Evolutionary conservation across 2,113 vertebrate species (phyloP).

Genomic region (Leptosomus discolor): DNA sequence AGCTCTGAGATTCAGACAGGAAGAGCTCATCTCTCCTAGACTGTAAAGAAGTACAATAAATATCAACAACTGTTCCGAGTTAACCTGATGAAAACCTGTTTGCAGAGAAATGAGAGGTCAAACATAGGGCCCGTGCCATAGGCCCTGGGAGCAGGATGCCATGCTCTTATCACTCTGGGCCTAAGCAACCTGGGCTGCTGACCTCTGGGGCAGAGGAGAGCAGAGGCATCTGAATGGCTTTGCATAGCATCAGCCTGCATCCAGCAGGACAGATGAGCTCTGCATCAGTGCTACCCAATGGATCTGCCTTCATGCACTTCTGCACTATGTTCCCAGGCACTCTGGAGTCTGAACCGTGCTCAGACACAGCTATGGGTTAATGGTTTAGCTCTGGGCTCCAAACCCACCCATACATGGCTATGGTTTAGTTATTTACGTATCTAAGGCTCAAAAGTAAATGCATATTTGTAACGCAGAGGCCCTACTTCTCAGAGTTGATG

Average conservation of each 20-base stretch:
- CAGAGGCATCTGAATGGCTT: neutral
- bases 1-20: neutral
- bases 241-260: neutral
- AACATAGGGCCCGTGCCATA: neutral
- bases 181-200: neutral
- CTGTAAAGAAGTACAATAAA: neutral
- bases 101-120: neutral
- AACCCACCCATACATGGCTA: neutral
- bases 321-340: neutral
- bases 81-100: neutral
- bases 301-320: neutral
- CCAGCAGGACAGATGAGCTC: neutral
- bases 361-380: neutral
- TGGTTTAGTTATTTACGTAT: neutral
- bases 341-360: neutral
- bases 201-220: neutral
- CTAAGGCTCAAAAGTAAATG: neutral
- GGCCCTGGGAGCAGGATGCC: neutral
- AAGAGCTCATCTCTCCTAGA: neutral
- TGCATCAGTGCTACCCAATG: neutral
- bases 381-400: neutral
- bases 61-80: neutral
- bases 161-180: neutral
- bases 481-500: neutral
- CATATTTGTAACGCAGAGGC: neutral